Evolutionary conservation across 2,113 vertebrate genomes (phyloP).

Genomic region (Microtus pennsylvanicus): DNA sequence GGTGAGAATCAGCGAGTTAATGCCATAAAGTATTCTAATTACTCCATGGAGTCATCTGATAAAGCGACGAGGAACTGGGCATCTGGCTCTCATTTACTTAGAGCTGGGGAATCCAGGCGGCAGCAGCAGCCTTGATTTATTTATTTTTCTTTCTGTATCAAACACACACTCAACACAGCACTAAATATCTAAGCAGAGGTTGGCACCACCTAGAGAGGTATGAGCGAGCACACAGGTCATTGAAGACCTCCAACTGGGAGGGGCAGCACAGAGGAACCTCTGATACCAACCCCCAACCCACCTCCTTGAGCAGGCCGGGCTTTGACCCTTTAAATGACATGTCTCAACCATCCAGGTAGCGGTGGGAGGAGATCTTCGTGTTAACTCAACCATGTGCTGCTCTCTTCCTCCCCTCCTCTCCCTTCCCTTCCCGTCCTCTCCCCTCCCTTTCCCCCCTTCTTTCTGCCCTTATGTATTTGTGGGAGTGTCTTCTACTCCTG

Average conservation of each 20-base stretch:
- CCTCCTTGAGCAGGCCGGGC: not conserved
- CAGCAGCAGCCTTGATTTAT: constrained; percentile 40
- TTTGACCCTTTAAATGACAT: not conserved
- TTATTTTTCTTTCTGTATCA: constrained; percentile 48
- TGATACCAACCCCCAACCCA: accelerated
- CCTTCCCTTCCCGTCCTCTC: too few relatives aligned
- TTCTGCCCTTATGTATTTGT: not conserved
- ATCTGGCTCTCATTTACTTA: constrained; percentile 83
- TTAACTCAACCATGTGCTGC: not conserved
- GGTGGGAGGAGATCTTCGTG: not conserved
- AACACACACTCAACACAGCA: constrained; percentile 25
- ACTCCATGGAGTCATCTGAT: constrained; percentile 82
- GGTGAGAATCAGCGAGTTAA: constrained; percentile 78
- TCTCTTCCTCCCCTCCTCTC: not conserved
- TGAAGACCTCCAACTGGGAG: not conserved
- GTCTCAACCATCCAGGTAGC: not conserved
- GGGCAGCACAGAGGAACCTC: not conserved
- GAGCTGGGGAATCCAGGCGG: constrained; percentile 76
- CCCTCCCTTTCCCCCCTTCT: not conserved
- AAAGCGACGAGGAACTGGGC: constrained; percentile 78
- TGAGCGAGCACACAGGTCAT: not conserved
- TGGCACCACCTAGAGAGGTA: not conserved
- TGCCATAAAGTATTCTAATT: constrained; percentile 84
- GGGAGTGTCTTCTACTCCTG: not conserved
- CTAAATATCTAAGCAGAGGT: constrained; percentile 47